phyloP scores from a whole-genome alignment of 2,113 vertebrate species.

The Triplophysa siluroides region DNA sequence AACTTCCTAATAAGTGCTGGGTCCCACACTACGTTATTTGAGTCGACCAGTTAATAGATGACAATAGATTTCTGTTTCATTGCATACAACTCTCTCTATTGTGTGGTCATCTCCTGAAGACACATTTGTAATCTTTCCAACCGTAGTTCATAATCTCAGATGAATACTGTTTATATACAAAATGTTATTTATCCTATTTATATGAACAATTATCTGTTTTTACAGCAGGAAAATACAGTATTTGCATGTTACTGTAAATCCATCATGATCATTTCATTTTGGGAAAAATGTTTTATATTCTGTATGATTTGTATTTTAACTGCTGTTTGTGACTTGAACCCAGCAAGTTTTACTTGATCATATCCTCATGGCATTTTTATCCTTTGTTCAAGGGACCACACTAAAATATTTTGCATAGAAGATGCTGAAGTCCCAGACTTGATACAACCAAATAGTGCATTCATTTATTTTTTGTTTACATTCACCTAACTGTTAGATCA shows the following conservation, averaged over 20 bases:
- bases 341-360: background rate
- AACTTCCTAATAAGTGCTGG: conserved; percentile 15
- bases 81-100: background rate
- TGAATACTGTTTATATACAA: conserved; percentile 67
- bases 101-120: conserved; percentile 8
- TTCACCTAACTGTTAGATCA: conserved; percentile 2
- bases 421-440: conserved; percentile 1
- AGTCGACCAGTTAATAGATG: conserved; percentile 5
- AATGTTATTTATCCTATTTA: conserved; percentile 77
- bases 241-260: conserved; percentile 67
- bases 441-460: conserved; percentile 39
- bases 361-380: background rate
- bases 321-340: conserved; percentile 32
- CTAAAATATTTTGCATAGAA: conserved; percentile 16
- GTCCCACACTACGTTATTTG: conserved; percentile 26
- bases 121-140: conserved; percentile 47
- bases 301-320: conserved; percentile 34
- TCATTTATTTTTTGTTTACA: conserved; percentile 38
- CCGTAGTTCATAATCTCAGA: conserved; percentile 44
- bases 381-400: conserved; percentile 47
- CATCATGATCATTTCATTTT: background rate
- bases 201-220: conserved; percentile 66
- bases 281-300: background rate
- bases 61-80: conserved; percentile 15
- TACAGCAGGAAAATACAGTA: conserved; percentile 59